Conservation (phyloP, 2,888 invertebrate species). For the Dysmachus trigonus region DNA sequence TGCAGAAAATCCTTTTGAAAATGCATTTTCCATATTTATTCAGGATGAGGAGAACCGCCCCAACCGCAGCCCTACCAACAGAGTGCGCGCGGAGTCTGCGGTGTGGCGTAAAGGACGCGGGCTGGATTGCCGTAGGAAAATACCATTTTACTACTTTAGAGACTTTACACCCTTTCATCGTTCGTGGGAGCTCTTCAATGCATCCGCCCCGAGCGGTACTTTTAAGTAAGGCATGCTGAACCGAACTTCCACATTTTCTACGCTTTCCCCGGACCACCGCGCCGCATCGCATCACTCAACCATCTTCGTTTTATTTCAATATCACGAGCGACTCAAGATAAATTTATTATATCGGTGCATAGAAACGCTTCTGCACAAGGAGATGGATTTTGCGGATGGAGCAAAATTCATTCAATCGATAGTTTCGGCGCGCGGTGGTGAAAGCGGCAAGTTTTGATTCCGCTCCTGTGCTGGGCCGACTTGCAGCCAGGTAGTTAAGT, state of each 20-base stretch:
- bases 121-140: conserved; percentile 6
- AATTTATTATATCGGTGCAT: neutral
- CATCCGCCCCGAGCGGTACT: neutral
- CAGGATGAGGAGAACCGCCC: neutral
- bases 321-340: neutral
- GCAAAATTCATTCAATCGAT: conserved; percentile 1
- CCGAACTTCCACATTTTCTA: neutral
- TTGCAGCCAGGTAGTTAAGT: neutral
- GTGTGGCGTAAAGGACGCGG: neutral
- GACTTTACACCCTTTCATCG: neutral
- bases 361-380: neutral
- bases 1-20: conserved; percentile 18
- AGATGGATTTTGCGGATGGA: neutral
- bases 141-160: neutral
- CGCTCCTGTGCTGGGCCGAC: neutral
- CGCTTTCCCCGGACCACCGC: neutral
- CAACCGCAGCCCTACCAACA: neutral
- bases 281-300: neutral
- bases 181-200: conserved; percentile 3
- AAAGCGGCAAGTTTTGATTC: neutral
- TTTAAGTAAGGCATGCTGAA: neutral
- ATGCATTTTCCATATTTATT: conserved; percentile 13
- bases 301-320: neutral
- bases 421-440: neutral
- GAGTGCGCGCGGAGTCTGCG: neutral